Conservation (phyloP, 2,113 vertebrate species). For the Clarias magur region DNA sequence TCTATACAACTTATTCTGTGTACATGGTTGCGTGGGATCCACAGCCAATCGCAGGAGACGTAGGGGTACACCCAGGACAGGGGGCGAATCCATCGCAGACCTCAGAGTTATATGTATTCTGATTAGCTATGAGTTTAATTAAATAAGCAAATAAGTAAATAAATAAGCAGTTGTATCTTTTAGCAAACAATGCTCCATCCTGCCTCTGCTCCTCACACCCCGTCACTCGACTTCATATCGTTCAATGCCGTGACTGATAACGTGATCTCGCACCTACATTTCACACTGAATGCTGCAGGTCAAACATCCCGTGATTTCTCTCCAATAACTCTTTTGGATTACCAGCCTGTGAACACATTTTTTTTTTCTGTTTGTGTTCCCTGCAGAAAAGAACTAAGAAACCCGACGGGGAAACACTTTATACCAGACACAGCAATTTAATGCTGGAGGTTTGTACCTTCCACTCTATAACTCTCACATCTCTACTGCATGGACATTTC, state of each 20-base stretch:
- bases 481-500: constrained; percentile 50
- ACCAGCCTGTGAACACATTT: background rate
- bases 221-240: constrained; percentile 6
- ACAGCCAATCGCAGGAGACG: no score
- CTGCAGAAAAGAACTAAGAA: constrained; percentile 99
- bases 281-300: constrained; percentile 38
- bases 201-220: constrained; percentile 5
- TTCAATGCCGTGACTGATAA: constrained; percentile 1
- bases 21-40: no score
- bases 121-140: background rate
- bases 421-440: constrained; percentile 99
- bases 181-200: background rate
- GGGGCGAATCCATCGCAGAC: no score
- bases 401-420: constrained; percentile 99
- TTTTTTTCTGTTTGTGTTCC: constrained; percentile 67
- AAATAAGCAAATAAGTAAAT: background rate
- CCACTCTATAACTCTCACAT: constrained; percentile 62
- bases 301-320: background rate
- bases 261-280: background rate
- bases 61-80: no score
- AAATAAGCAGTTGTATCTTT: background rate
- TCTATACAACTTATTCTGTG: no score
- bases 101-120: background rate
- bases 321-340: background rate
- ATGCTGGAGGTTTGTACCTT: constrained; percentile 99